Conservation (phyloP, 1,140 invertebrate genomes). For the Cardiocondyla obscurior region DNA sequence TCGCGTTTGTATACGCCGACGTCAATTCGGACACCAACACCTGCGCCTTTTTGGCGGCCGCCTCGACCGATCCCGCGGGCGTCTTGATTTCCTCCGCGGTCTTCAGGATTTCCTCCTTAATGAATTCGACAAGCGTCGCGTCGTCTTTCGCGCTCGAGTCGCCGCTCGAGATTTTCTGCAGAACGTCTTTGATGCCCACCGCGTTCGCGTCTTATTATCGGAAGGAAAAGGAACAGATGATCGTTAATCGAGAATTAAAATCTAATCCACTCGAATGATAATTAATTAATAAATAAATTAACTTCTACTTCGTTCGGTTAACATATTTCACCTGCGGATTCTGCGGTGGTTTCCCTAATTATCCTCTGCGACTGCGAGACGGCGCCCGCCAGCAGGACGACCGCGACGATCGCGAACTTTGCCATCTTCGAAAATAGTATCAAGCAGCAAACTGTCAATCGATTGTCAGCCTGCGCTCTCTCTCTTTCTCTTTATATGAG, state of each 20-base stretch:
- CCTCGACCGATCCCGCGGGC: constrained; percentile 67
- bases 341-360: constrained; percentile 6
- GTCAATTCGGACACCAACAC: constrained; percentile 70
- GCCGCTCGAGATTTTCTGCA: constrained; percentile 64
- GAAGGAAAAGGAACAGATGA: background rate
- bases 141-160: constrained; percentile 60
- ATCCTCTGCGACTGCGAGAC: constrained; percentile 10
- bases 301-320: background rate
- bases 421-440: constrained; percentile 62
- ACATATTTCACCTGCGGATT: constrained; percentile 59
- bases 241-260: background rate
- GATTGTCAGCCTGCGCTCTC: constrained; percentile 36
- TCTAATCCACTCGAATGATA: background rate
- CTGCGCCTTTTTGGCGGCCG: constrained; percentile 68
- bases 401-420: constrained; percentile 52
- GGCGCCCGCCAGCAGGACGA: constrained; percentile 54
- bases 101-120: constrained; percentile 66
- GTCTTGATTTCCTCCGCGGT: constrained; percentile 60
- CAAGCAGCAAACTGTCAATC: constrained; percentile 55
- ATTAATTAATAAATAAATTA: background rate
- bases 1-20: constrained; percentile 68
- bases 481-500: constrained; percentile 71
- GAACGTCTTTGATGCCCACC: constrained; percentile 43
- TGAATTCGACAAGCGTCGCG: constrained; percentile 58
- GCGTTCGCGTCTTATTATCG: constrained; percentile 51